phyloP scores from a whole-genome alignment of 1,140 invertebrate genomes.

The Periplaneta americana region DNA sequence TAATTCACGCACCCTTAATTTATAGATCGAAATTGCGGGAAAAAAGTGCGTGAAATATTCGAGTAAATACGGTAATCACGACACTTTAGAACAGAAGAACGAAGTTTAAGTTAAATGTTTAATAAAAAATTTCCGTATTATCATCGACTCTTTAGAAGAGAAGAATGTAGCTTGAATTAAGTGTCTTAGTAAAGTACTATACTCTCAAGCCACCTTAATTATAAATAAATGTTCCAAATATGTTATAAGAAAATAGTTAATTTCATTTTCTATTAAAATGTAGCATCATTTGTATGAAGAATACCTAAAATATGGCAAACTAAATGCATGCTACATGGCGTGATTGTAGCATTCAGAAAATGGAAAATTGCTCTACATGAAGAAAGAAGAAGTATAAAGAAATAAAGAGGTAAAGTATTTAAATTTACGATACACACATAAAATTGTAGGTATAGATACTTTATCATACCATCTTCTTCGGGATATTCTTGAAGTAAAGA shows the following conservation, averaged over 20 bases:
- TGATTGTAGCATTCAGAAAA: background rate
- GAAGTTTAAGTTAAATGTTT: no score
- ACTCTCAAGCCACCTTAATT: background rate
- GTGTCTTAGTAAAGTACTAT: no score
- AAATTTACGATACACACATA: constrained; percentile 13
- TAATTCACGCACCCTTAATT: no score
- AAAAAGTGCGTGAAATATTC: no score
- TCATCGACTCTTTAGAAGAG: no score
- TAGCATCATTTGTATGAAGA: background rate
- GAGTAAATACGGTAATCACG: no score
- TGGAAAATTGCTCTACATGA: background rate
- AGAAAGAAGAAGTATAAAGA: background rate
- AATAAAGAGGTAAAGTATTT: background rate
- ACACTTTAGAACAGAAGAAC: no score
- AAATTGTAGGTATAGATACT: constrained; percentile 20
- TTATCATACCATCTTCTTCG: constrained; percentile 25
- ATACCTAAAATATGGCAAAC: background rate
- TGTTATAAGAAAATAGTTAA: background rate
- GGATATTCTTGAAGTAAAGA: constrained; percentile 22
- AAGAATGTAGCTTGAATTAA: no score
- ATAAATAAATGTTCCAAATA: background rate
- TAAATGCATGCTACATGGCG: background rate
- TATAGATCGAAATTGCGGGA: no score
- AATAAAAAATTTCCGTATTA: no score
- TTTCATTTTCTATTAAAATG: background rate